Percentiles rank a stretch among this genome's conserved stretches.
Conservation (phyloP, 37 sponge, comb jelly and placozoan genomes). For the Corticium candelabrum region DNA sequence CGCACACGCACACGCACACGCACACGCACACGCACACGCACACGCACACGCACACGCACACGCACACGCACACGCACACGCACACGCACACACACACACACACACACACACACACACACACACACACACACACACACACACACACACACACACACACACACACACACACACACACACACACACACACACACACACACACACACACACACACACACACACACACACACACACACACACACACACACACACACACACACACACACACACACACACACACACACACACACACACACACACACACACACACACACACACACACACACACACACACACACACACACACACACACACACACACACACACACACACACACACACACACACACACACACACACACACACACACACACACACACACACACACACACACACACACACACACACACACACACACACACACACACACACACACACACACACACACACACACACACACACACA, state of each 20-base stretch:
- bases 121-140: background rate
- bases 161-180: background rate
- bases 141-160: background rate
- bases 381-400: background rate
- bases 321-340: background rate
- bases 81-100: too few relatives aligned
- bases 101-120: too few relatives aligned
- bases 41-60: too few relatives aligned
- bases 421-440: background rate
- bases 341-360: constrained; percentile 7
- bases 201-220: background rate
- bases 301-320: background rate
- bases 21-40: too few relatives aligned
- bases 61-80: too few relatives aligned
- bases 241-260: constrained; percentile 5
- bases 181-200: background rate
- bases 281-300: background rate
- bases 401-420: constrained; percentile 1
- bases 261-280: constrained; percentile 7
- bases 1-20: too few relatives aligned
- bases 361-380: background rate
- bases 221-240: constrained; percentile 5
- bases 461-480: background rate
- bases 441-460: background rate
- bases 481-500: background rate